A percentile compares a stretch with the other conserved stretches of the same genome.
These are phyloP conservation scores for Pyrgilauda ruficollis DNA, from an alignment of 2,113 vertebrate genomes.

Conservation along the genomic window DNA sequence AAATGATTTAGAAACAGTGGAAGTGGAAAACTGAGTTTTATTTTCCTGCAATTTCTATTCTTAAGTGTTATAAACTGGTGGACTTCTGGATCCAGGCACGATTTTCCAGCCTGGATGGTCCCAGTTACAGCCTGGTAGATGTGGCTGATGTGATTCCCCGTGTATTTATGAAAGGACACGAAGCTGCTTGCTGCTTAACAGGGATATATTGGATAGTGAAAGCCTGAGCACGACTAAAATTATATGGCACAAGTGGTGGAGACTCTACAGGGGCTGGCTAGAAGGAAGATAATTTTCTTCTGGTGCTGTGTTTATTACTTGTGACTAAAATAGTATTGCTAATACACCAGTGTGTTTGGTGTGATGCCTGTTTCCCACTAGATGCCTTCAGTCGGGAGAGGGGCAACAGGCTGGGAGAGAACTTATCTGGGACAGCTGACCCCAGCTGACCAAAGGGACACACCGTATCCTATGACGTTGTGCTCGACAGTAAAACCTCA, in stretches of 20 bases:
- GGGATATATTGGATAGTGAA: background rate
- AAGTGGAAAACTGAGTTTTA: background rate
- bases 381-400: background rate
- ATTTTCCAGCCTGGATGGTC: background rate
- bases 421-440: background rate
- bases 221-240: background rate
- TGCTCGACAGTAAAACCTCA: background rate
- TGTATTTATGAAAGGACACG: background rate
- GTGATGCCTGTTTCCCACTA: background rate
- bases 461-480: too few relatives aligned
- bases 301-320: background rate
- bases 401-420: background rate
- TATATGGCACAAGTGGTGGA: background rate
- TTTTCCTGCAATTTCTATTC: background rate
- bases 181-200: background rate
- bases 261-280: background rate
- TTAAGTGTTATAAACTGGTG: background rate
- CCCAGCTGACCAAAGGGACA: accelerated
- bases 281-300: background rate
- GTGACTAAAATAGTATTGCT: background rate
- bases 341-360: background rate
- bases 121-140: background rate
- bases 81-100: background rate
- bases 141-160: background rate
- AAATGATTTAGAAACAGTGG: background rate